Evolutionary conservation across 2,888 invertebrate species (phyloP).

Genomic region (Drosophila dives): DNA sequence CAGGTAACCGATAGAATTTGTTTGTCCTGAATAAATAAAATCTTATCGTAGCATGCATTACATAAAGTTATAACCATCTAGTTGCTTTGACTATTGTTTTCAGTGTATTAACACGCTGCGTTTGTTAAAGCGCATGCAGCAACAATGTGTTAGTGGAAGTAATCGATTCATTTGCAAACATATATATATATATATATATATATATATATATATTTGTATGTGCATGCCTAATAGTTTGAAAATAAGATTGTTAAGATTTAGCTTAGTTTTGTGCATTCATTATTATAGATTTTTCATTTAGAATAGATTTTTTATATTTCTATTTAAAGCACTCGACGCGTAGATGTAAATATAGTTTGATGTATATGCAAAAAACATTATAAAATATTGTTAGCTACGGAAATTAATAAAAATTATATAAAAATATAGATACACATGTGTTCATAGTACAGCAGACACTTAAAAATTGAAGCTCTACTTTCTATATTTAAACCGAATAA

Average conservation of each 20-base stretch:
- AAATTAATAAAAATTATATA: conserved; percentile 38
- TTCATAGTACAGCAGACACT: not conserved
- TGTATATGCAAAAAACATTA: conserved; percentile 18
- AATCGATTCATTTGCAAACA: conserved; percentile 56
- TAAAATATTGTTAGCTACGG: conserved; percentile 16
- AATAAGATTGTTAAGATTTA: conserved; percentile 39
- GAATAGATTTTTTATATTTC: conserved; percentile 18
- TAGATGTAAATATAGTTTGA: conserved; percentile 46
- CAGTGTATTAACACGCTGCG: conserved; percentile 31
- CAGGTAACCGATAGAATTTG: conserved; percentile 12
- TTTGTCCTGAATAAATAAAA: not conserved
- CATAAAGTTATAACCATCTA: not conserved
- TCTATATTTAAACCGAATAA: not conserved
- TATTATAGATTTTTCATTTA: conserved; percentile 6
- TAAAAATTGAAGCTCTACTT: not conserved
- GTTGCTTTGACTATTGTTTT: not conserved
- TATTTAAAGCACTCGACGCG: conserved; percentile 29
- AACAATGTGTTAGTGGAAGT: conserved; percentile 52
- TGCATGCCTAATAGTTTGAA: conserved; percentile 34
- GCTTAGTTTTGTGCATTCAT: not conserved
- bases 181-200: not conserved
- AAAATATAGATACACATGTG: not conserved
- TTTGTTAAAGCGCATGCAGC: conserved; percentile 32
- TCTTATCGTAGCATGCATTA: not conserved
- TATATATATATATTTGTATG: not conserved